These are phyloP conservation scores for Podabrus alpinus DNA, from an alignment of 2,888 invertebrate species.

Conservation along the genomic window DNA sequence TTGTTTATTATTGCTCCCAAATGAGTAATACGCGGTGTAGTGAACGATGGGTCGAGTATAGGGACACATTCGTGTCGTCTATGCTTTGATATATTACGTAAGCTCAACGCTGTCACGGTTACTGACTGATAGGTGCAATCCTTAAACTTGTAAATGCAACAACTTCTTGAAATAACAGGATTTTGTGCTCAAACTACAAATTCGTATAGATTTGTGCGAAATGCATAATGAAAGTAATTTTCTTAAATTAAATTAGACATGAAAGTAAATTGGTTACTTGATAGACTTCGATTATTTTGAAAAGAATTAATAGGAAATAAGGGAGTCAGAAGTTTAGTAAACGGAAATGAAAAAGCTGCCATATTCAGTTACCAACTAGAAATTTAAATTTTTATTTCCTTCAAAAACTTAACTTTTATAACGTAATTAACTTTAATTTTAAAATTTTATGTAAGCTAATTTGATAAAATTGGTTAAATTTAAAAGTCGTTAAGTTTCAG, in stretches of 20 bases:
- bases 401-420: not conserved
- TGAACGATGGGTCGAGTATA: constrained; percentile 36
- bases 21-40: constrained; percentile 38
- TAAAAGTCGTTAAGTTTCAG: not conserved
- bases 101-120: constrained; percentile 25
- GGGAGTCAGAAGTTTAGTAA: not conserved
- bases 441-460: not conserved
- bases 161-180: not conserved
- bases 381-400: constrained; percentile 1
- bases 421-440: not conserved
- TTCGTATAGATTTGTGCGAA: not conserved
- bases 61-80: constrained; percentile 34
- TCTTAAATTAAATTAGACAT: constrained; percentile 4
- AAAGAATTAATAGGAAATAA: constrained; percentile 5
- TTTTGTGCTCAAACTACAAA: not conserved
- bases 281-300: constrained; percentile 1
- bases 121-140: constrained; percentile 29
- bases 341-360: constrained; percentile 3
- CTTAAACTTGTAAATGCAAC: constrained; percentile 1
- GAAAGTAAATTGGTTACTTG: not conserved
- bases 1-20: constrained; percentile 32
- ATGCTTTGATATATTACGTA: constrained; percentile 35
- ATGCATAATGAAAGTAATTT: not conserved
- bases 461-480: not conserved
- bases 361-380: constrained; percentile 2